Evolutionary conservation across 2,797 vertebrate species (phyloP), one percentile per base, ranked within the genome.

Genomic region (Bucorvus abyssinicus): DNA sequence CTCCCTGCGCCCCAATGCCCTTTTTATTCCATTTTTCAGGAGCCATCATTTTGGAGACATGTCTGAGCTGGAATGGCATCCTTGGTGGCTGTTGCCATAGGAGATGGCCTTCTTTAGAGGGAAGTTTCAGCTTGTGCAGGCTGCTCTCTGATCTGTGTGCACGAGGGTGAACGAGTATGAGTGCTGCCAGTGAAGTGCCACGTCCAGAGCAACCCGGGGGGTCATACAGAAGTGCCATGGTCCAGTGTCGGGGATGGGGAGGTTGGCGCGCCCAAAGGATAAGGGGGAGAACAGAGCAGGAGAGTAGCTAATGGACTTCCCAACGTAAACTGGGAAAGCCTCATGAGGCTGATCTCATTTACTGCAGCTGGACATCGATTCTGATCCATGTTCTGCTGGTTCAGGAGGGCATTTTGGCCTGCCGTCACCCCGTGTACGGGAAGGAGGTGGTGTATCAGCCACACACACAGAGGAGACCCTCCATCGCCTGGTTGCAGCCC

Each of bases 351-450:
- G 53, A 34, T 79, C 44, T 67, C 29, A 13, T 68, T 55, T 85
- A 56, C 12, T 76, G 55, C 55, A 61, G 34, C 47, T 19, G 36
- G 64, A 42, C 1, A 3, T 67, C 1, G 1, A 19, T 63, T 71
- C 40, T 42, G 30, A 38, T 76, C 68, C 19, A 6, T 17, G 34
- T 30, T 83, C 29, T 84, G 18, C 55, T 45, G 45, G 44, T 34
- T 64, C 60, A 36, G 49, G 16, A 40, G 19, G 9, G 12, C 10
- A 7, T 71, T 85, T 70, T 83, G 76, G 20, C 29, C 12, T 23
- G 16, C n/a, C 14, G 0, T 55, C 1, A 0, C 26, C 23, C 8
- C 49, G 10, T 40, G 3, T 3, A 5, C 9, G 6, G 40, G 52
- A 74, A 63, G 40, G 27, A 89, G 49, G 10, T 50, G 57, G 8